phyloP scores from a whole-genome alignment of 2,888 invertebrate species.

The Drosophila antonietae region DNA sequence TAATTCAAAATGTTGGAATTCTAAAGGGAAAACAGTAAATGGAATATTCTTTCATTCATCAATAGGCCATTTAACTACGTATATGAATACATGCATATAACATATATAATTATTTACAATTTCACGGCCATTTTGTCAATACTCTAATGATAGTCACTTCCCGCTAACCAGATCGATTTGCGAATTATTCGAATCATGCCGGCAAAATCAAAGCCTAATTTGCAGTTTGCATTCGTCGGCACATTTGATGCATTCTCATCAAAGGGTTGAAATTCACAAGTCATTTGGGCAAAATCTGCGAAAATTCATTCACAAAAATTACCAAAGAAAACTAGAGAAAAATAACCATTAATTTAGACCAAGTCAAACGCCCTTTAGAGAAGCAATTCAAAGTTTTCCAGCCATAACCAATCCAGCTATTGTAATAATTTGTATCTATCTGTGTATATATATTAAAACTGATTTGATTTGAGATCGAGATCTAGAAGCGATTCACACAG shows the following conservation, averaged over 20 bases:
- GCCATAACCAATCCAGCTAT: slow-evolving; percentile 36
- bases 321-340: slow-evolving; percentile 14
- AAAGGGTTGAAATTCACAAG: slow-evolving; percentile 72
- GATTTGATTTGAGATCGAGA: slow-evolving; percentile 4
- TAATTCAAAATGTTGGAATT: neutral
- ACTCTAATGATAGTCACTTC: slow-evolving; percentile 65
- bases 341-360: slow-evolving; percentile 41
- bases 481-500: slow-evolving; percentile 17
- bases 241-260: slow-evolving; percentile 35
- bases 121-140: slow-evolving; percentile 43
- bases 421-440: slow-evolving; percentile 7
- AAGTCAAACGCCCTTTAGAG: slow-evolving; percentile 16
- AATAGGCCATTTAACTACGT: neutral
- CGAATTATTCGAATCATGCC: slow-evolving; percentile 58
- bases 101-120: neutral
- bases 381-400: slow-evolving; percentile 16
- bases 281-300: slow-evolving; percentile 57
- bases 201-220: slow-evolving; percentile 57
- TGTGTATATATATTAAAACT: slow-evolving; percentile 20
- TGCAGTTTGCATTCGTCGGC: slow-evolving; percentile 48
- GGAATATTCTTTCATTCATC: neutral
- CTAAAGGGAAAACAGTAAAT: neutral
- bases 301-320: slow-evolving; percentile 60
- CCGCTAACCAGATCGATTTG: slow-evolving; percentile 51
- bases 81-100: neutral